These are phyloP conservation scores for Halocynthia roretzi DNA, from an alignment of 23 tunicate genomes.

Conservation along the genomic window DNA sequence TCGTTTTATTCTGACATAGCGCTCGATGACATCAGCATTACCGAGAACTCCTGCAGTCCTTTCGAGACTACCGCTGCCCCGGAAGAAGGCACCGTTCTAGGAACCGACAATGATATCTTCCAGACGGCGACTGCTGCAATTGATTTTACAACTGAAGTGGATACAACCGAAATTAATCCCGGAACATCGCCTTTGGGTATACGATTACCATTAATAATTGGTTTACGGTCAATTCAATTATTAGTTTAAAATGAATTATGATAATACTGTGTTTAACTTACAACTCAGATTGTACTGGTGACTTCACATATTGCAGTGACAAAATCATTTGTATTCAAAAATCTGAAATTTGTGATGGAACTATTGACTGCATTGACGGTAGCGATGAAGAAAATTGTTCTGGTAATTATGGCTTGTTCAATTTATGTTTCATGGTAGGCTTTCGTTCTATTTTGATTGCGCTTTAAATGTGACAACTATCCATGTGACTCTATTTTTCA, in stretches of 20 bases:
- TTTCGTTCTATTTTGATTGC: too few relatives aligned
- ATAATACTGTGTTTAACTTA: too few relatives aligned
- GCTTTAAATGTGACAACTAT: too few relatives aligned
- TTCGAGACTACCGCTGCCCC: background rate
- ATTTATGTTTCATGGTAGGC: too few relatives aligned
- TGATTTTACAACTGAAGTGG: background rate
- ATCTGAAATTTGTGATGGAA: background rate
- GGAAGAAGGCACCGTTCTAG: background rate
- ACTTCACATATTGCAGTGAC: background rate
- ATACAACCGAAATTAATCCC: background rate
- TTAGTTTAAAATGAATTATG: too few relatives aligned
- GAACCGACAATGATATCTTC: too few relatives aligned
- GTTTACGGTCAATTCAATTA: too few relatives aligned
- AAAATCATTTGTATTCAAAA: background rate
- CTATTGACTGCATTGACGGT: background rate
- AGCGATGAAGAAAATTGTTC: conserved; percentile 10
- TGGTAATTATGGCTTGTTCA: background rate
- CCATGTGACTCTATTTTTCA: too few relatives aligned
- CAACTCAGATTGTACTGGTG: conserved; percentile 1
- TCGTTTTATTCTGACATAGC: conserved; percentile 10
- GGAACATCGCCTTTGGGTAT: background rate
- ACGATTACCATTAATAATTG: background rate
- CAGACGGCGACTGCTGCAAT: background rate
- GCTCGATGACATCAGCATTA: conserved; percentile 2
- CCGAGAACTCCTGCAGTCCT: background rate